phyloP scores from a whole-genome alignment of 1,140 invertebrate species.

The Ridgeia piscesae region DNA sequence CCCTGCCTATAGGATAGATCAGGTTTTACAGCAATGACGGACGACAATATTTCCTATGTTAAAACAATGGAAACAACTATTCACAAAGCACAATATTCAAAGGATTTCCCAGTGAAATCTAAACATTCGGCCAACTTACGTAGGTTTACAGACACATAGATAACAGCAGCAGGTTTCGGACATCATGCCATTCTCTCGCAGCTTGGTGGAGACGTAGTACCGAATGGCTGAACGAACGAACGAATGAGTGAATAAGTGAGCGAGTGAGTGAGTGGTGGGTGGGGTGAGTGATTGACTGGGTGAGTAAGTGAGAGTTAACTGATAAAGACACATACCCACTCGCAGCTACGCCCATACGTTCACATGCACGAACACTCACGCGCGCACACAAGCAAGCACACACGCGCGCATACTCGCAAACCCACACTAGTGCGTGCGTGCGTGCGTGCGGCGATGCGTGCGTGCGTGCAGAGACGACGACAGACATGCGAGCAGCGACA shows the following conservation, averaged over 20 bases:
- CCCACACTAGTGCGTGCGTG: too few species aligned
- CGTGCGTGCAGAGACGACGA: conserved; percentile 4
- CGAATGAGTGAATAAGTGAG: not conserved
- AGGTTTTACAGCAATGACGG: not conserved
- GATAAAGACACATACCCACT: not conserved
- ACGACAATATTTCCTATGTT: not conserved
- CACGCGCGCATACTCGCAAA: too few species aligned
- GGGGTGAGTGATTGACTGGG: conserved; percentile 1
- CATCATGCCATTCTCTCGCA: too few species aligned
- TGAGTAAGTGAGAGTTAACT: not conserved
- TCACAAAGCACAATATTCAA: not conserved
- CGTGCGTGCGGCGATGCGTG: not conserved
- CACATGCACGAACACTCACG: too few species aligned
- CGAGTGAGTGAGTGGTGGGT: not conserved
- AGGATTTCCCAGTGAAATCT: not conserved
- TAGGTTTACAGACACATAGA: not conserved
- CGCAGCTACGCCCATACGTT: too few species aligned
- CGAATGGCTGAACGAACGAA: too few species aligned
- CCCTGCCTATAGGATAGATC: not conserved
- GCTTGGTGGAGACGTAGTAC: too few species aligned
- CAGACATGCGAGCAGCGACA: too few species aligned
- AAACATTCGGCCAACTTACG: not conserved
- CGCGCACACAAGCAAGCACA: too few species aligned
- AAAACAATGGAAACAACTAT: not conserved
- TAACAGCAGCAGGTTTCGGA: not conserved